These are phyloP conservation scores for Nymphalis urticae DNA, from an alignment of 2,888 invertebrate species.

Conservation along the genomic window DNA sequence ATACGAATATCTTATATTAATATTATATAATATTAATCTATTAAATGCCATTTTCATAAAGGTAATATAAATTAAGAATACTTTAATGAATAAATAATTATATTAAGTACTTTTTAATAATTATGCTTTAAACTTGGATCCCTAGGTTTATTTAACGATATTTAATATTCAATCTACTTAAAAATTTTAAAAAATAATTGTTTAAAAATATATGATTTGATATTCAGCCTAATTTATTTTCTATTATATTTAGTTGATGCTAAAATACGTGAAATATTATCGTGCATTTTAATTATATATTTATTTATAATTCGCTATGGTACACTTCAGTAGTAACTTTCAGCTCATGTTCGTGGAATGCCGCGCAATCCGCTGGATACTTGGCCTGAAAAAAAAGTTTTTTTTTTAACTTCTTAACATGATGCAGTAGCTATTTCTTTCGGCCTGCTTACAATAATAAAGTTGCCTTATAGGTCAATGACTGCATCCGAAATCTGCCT, in stretches of 20 bases:
- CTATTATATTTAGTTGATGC: neutral
- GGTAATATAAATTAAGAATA: no score
- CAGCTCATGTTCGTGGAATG: slow-evolving; percentile 91
- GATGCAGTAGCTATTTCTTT: no score
- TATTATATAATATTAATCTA: slow-evolving; percentile 7
- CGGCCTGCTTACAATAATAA: no score
- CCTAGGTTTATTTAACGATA: no score
- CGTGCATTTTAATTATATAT: slow-evolving; percentile 1
- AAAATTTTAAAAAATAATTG: neutral
- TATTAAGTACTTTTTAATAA: no score
- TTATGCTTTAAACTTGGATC: no score
- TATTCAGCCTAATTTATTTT: slow-evolving; percentile 12
- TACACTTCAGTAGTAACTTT: slow-evolving; percentile 91
- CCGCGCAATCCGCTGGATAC: slow-evolving; percentile 87
- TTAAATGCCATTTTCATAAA: slow-evolving; percentile 5
- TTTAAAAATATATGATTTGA: slow-evolving; percentile 11
- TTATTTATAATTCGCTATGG: slow-evolving; percentile 87
- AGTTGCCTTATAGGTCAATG: no score
- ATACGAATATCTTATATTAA: neutral
- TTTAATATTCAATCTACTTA: no score
- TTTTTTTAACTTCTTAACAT: slow-evolving; percentile 40
- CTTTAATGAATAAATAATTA: slow-evolving; percentile 1
- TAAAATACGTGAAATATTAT: neutral
- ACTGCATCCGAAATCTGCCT: no score
- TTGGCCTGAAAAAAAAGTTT: slow-evolving; percentile 74